Evolutionary conservation across 1,140 invertebrate species (phyloP).

Genomic region (Mya arenaria): DNA sequence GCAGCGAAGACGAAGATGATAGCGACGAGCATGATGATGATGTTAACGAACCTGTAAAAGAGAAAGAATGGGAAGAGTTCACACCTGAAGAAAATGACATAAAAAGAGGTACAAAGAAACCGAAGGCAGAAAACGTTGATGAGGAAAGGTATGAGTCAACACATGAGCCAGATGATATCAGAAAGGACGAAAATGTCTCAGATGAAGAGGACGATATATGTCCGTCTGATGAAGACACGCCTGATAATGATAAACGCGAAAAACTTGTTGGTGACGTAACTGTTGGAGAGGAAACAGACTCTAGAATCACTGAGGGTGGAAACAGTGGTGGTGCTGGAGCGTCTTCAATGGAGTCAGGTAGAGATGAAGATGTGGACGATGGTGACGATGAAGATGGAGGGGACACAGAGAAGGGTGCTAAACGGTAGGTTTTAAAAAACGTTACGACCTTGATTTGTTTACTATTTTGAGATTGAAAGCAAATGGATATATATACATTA

Average conservation of each 20-base stretch:
- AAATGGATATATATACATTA: too few species aligned
- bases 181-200: not conserved
- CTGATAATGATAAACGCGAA: not conserved
- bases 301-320: not conserved
- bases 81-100: not conserved
- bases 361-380: not conserved
- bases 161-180: not conserved
- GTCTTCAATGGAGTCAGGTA: not conserved
- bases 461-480: too few species aligned
- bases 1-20: not conserved
- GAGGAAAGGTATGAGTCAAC: not conserved
- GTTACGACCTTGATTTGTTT: too few species aligned
- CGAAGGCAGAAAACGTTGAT: not conserved
- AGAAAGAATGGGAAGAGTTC: not conserved
- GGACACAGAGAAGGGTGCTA: not conserved
- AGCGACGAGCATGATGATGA: not conserved
- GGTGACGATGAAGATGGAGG: not conserved
- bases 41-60: not conserved
- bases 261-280: not conserved
- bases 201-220: not conserved
- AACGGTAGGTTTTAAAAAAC: not conserved
- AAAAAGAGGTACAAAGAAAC: not conserved
- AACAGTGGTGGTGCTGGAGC: not conserved
- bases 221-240: too few species aligned
- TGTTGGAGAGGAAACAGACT: not conserved